These are phyloP conservation scores for Meteorus sp. DNA, from an alignment of 1,140 invertebrate species.

Conservation along the genomic window DNA sequence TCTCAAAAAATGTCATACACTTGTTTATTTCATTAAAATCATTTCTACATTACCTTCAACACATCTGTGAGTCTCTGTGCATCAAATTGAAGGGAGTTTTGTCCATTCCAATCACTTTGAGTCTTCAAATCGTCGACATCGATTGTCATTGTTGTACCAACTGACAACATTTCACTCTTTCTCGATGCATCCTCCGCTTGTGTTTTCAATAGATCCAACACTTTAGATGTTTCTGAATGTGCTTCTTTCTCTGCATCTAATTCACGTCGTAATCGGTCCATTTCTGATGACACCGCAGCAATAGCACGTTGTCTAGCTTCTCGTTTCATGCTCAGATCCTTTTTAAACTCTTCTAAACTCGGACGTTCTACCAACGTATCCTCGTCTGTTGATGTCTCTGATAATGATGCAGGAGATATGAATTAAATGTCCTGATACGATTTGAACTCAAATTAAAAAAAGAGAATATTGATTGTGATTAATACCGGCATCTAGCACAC, in stretches of 20 bases:
- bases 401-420: slow-evolving; percentile 1
- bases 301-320: slow-evolving; percentile 55
- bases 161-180: slow-evolving; percentile 27
- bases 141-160: background rate
- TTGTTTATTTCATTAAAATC: background rate
- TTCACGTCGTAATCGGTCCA: slow-evolving; percentile 52
- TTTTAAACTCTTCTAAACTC: slow-evolving; percentile 50
- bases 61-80: slow-evolving; percentile 41
- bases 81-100: slow-evolving; percentile 31
- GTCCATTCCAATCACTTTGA: slow-evolving; percentile 24
- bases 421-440: background rate
- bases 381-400: slow-evolving; percentile 25
- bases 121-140: slow-evolving; percentile 14
- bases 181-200: slow-evolving; percentile 29
- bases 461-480: slow-evolving; percentile 28
- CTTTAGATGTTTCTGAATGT: slow-evolving; percentile 49
- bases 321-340: slow-evolving; percentile 50
- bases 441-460: background rate
- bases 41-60: slow-evolving; percentile 41
- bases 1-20: slow-evolving; percentile 5
- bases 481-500: slow-evolving; percentile 4
- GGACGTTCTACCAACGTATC: slow-evolving; percentile 17
- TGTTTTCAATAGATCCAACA: slow-evolving; percentile 44
- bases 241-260: slow-evolving; percentile 53
- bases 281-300: slow-evolving; percentile 54